phyloP scores from a whole-genome alignment of 2,113 vertebrate genomes.

The Lepus europaeus region DNA sequence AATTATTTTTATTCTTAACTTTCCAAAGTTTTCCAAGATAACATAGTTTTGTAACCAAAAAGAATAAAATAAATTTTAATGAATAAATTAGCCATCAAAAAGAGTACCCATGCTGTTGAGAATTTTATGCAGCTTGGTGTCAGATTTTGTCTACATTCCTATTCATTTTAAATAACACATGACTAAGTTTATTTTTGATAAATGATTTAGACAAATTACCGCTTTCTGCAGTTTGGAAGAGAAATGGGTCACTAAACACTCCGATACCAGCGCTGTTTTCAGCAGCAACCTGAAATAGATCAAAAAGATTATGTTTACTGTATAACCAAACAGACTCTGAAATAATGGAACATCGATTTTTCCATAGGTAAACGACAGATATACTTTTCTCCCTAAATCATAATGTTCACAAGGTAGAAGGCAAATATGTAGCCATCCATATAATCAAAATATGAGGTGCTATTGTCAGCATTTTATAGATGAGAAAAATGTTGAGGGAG shows the following conservation, averaged over 20 bases:
- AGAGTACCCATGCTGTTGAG: background rate
- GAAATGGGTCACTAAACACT: constrained; percentile 93
- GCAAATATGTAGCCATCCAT: background rate
- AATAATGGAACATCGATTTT: constrained; percentile 6
- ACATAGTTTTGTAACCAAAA: background rate
- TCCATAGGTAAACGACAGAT: background rate
- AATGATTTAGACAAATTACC: constrained; percentile 89
- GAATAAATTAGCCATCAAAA: background rate
- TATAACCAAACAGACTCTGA: constrained; percentile 48
- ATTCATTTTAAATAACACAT: constrained; percentile 19
- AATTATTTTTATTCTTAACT: background rate
- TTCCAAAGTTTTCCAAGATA: constrained; percentile 33
- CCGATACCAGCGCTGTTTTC: constrained; percentile 92
- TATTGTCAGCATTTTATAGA: background rate
- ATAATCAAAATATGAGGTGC: background rate
- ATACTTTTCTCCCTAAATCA: background rate
- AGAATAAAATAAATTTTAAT: background rate
- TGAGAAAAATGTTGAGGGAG: constrained; percentile 43
- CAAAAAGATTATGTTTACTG: constrained; percentile 33
- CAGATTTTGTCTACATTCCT: background rate
- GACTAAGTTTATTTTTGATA: constrained; percentile 56
- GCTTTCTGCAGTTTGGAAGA: constrained; percentile 97
- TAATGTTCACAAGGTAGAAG: background rate
- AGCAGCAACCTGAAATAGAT: constrained; percentile 93
- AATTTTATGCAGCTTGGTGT: constrained; percentile 8